Evolutionary conservation across 2,888 invertebrate genomes (phyloP).

Genomic region (Mythimna ferrago): DNA sequence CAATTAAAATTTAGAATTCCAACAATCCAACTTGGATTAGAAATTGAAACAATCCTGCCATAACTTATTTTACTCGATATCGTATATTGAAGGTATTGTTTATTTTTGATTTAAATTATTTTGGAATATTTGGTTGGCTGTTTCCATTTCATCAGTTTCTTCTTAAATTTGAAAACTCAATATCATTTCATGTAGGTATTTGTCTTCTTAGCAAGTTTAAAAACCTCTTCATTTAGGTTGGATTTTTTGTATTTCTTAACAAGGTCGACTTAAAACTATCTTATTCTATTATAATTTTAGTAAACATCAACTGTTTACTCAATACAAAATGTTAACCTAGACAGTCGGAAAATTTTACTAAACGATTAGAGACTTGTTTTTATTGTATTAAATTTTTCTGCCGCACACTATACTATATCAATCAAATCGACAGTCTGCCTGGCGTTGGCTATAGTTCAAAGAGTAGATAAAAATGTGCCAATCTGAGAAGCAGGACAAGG

Average conservation of each 20-base stretch:
- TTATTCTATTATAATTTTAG: background rate
- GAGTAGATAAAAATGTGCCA: constrained; percentile 88
- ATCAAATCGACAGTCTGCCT: constrained; percentile 72
- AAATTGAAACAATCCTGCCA: constrained; percentile 37
- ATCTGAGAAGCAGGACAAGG: constrained; percentile 87
- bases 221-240: background rate
- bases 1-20: constrained; percentile 43
- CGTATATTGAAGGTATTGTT: constrained; percentile 18
- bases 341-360: background rate
- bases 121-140: constrained; percentile 17
- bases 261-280: background rate
- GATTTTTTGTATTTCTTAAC: background rate
- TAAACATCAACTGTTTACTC: background rate
- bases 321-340: background rate
- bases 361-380: background rate
- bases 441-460: constrained; percentile 80
- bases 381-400: background rate
- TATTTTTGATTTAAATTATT: constrained; percentile 39
- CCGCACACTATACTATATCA: constrained; percentile 63
- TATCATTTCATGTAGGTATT: background rate
- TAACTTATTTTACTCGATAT: constrained; percentile 24
- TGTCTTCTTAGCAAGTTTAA: constrained; percentile 9
- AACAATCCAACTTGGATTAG: constrained; percentile 33
- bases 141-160: constrained; percentile 18
- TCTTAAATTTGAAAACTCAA: background rate